Percentiles rank a stretch among this genome's conserved stretches.
These are phyloP conservation scores for Drosophila rufa DNA, from an alignment of 1,140 invertebrate species.

Conservation along the genomic window DNA sequence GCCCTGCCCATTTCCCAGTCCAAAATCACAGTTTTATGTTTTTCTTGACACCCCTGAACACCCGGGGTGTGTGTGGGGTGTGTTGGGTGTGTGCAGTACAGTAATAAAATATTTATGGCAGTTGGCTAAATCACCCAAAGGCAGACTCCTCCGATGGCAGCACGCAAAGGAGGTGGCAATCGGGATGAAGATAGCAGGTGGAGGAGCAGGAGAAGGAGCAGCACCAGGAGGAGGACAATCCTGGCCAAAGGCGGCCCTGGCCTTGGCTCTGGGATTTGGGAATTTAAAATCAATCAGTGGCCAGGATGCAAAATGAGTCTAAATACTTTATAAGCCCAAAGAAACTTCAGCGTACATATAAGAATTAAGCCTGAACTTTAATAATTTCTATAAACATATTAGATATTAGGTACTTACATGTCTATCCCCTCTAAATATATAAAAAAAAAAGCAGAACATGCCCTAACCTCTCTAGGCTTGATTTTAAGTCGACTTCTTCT, in stretches of 20 bases:
- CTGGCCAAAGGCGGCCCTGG: neutral
- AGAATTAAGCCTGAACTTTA: too few relatives aligned
- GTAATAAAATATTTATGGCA: conserved; percentile 66
- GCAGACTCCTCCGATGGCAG: conserved; percentile 13
- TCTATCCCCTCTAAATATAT: too few relatives aligned
- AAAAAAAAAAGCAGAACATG: too few relatives aligned
- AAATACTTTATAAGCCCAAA: neutral
- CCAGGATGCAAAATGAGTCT: neutral
- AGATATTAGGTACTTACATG: too few relatives aligned
- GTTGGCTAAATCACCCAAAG: conserved; percentile 45
- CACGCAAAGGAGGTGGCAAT: conserved; percentile 24
- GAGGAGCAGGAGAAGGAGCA: neutral
- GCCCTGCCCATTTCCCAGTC: neutral
- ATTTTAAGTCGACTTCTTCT: neutral
- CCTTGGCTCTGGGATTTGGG: neutral
- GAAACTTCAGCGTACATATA: neutral
- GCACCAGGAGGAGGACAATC: neutral
- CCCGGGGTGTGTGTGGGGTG: conserved; percentile 7
- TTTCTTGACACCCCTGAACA: conserved; percentile 16
- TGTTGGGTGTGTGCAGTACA: conserved; percentile 6
- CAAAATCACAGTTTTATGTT: conserved; percentile 39
- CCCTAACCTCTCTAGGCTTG: neutral
- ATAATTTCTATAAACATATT: neutral
- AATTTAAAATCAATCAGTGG: conserved; percentile 10
- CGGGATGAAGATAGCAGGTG: neutral